Percentiles rank a stretch among this genome's conserved stretches.
Conservation (phyloP, 1,140 invertebrate genomes). For the Goniozus legneri region DNA sequence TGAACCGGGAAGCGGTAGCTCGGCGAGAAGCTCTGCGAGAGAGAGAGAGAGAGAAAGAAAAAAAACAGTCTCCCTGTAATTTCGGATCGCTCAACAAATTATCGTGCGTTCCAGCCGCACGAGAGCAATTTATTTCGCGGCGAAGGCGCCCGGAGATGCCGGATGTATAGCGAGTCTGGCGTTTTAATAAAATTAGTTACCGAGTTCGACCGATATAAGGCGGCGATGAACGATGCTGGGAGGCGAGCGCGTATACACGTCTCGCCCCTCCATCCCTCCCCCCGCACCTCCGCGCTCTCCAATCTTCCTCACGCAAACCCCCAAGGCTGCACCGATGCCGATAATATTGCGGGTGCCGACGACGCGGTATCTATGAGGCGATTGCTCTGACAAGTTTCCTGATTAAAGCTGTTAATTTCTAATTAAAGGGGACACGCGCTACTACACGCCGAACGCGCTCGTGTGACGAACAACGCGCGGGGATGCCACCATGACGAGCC, state of each 20-base stretch:
- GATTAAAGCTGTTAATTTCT: conserved; percentile 44
- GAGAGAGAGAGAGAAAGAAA: too few relatives aligned
- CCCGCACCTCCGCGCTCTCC: too few relatives aligned
- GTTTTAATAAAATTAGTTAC: conserved; percentile 44
- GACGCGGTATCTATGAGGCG: conserved; percentile 27
- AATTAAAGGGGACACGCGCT: conserved; percentile 33
- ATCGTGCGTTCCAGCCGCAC: too few relatives aligned
- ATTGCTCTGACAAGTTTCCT: conserved; percentile 36
- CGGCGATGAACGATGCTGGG: conserved; percentile 31
- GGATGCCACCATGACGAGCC: too few relatives aligned
- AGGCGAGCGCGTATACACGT: conserved; percentile 14
- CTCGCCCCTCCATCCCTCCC: too few relatives aligned
- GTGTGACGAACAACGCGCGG: conserved; percentile 10
- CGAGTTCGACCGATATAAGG: conserved; percentile 35
- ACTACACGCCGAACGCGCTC: conserved; percentile 12
- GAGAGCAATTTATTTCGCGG: too few relatives aligned
- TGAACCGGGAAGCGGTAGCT: too few relatives aligned
- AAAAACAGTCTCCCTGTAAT: too few relatives aligned
- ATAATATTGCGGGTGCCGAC: conserved; percentile 32
- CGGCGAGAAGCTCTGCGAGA: too few relatives aligned
- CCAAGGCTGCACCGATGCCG: conserved; percentile 26
- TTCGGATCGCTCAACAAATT: too few relatives aligned
- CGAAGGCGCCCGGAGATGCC: too few relatives aligned
- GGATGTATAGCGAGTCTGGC: conserved; percentile 4
- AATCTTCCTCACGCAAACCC: background rate